Evolutionary conservation across 2,797 vertebrate species (phyloP).

Genomic region (Neostethus bicornis): DNA sequence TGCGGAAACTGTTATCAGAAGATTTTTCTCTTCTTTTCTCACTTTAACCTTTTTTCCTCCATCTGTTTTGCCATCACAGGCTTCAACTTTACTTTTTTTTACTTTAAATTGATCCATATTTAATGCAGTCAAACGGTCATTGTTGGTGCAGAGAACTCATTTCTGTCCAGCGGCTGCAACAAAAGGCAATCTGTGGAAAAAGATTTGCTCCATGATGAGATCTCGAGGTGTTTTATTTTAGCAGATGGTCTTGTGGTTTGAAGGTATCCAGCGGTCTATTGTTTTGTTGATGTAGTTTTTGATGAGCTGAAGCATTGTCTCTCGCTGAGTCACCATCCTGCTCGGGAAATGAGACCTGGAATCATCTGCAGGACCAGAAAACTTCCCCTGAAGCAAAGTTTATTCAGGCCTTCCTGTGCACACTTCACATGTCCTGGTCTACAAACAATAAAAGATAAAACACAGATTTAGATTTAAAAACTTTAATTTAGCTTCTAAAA

Average conservation of each 20-base stretch:
- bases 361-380: constrained; percentile 63
- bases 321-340: constrained; percentile 76
- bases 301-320: constrained; percentile 52
- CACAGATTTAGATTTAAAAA: background rate
- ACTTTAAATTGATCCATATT: background rate
- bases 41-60: background rate
- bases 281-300: constrained; percentile 48
- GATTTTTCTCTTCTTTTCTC: constrained; percentile 14
- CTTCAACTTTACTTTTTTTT: background rate
- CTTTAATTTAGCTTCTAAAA: too few relatives aligned
- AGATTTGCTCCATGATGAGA: constrained; percentile 37
- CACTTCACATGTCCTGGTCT: constrained; percentile 48
- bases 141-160: constrained; percentile 1
- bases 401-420: constrained; percentile 77
- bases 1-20: constrained; percentile 5
- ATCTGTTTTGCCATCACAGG: background rate
- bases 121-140: constrained; percentile 4
- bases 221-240: constrained; percentile 22
- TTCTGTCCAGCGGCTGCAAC: constrained; percentile 21
- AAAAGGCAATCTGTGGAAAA: constrained; percentile 33
- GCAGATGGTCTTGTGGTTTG: constrained; percentile 18
- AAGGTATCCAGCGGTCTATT: constrained; percentile 30
- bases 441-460: constrained; percentile 34
- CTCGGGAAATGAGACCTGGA: constrained; percentile 71
- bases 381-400: constrained; percentile 68